Conservation (phyloP, 1,140 invertebrate species). For the Daktulosphaira vitifoliae region DNA sequence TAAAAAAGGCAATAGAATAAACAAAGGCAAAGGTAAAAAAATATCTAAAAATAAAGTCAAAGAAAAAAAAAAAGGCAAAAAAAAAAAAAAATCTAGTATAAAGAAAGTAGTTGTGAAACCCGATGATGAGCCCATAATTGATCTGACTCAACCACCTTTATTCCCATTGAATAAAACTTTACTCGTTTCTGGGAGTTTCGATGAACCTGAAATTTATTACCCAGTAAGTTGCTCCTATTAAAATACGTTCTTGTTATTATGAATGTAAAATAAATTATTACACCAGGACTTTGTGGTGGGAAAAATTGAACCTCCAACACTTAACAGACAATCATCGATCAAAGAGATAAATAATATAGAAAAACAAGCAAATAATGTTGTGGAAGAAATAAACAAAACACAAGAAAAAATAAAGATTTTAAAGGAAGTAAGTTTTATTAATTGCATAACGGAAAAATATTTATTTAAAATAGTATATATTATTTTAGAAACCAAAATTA, state of each 20-base stretch:
- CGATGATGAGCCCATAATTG: neutral
- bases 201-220: neutral
- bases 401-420: constrained; percentile 12
- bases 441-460: too few relatives aligned
- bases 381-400: neutral
- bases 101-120: neutral
- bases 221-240: neutral
- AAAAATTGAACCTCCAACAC: neutral
- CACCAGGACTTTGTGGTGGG: constrained; percentile 23
- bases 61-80: neutral
- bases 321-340: neutral
- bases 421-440: neutral
- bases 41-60: neutral
- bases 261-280: too few relatives aligned
- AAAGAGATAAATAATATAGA: neutral
- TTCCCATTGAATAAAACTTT: constrained; percentile 4
- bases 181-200: neutral
- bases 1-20: neutral
- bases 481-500: neutral
- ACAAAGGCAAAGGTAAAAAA: neutral
- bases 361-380: neutral
- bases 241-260: too few relatives aligned
- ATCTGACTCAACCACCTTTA: neutral
- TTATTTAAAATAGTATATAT: too few relatives aligned
- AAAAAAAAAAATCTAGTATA: neutral